Evolutionary conservation across 2,113 vertebrate species (phyloP).

Genomic region (Clarias batrachus): DNA sequence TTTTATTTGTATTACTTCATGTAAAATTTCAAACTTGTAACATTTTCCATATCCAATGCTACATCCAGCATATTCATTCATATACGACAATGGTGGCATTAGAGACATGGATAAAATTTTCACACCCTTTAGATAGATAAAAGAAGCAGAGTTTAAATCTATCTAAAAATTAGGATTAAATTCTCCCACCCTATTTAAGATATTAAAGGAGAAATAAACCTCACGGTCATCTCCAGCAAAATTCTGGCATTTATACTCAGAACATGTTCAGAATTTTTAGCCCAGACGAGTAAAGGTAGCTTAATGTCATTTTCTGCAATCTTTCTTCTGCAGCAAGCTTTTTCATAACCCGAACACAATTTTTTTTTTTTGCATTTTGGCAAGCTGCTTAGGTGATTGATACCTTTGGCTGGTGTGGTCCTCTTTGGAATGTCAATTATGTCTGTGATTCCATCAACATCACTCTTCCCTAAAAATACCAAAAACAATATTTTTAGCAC

Average conservation of each 20-base stretch:
- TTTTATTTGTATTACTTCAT: neutral
- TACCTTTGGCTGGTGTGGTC: slow-evolving; percentile 87
- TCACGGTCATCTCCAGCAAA: neutral
- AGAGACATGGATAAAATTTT: too few relatives aligned
- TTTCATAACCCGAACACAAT: neutral
- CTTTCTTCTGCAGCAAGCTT: neutral
- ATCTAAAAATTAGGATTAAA: neutral
- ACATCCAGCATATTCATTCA: neutral
- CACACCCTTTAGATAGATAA: too few relatives aligned
- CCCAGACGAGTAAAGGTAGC: neutral
- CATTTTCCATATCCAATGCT: neutral
- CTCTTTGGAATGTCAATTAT: slow-evolving; percentile 91
- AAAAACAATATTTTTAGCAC: neutral
- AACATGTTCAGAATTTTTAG: neutral
- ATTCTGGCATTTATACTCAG: neutral
- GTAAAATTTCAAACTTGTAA: neutral
- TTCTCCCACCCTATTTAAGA: neutral
- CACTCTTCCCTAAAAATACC: slow-evolving; percentile 78
- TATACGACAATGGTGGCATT: neutral
- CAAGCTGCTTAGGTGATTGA: neutral
- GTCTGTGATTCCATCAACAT: slow-evolving; percentile 79
- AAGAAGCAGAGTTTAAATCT: too few relatives aligned
- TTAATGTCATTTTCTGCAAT: neutral
- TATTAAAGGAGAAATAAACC: neutral
- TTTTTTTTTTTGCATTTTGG: too few relatives aligned